Evolutionary conservation across 2,888 invertebrate genomes (phyloP), one percentile per base, ranked within the genome.

Genomic region (Athripsodes cinereus): DNA sequence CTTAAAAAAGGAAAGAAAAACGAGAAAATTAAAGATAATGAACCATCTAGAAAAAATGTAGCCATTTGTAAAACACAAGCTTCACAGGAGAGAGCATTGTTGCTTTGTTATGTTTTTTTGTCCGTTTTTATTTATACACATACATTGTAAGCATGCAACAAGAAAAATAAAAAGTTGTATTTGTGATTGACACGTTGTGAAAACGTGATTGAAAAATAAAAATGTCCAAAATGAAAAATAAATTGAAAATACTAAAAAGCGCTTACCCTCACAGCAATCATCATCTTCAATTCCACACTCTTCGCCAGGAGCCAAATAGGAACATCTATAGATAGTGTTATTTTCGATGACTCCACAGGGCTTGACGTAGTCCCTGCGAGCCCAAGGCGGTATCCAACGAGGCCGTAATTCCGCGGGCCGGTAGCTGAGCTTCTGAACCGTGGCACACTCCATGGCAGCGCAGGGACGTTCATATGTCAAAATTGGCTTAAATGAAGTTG

Each of bases 321-420:
- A 85, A 49, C 82, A 74, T 47, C 76, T 76, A 66, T 86, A 84
- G 0, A 84, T 72, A 0, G 86, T 86, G 11, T 82, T 79, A 59
- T 79, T 79, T 59, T 85, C 81, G 72, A 79, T 51, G 40, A 52
- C 49, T 10, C 22, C 54, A 65, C 75, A 76, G 0, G 78, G 78
- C 55, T 73, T 73, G 66, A 73, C 71, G 66, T 78, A 79, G 26
- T 73, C 73, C 65, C 75, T 75, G 68, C 73, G 73, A 1, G 77
- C 76, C 78, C 78, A 78, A 2, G 77, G 75, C 51, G 78, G 78
- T 0, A 71, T 69, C 66, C 76, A 75, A 21, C 75, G 76, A 59
- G 71, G 65, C 1, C 73, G 68, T 59, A 68, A 71, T 44, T 67
- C 64, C 10, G 62, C 68, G 1, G 79, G 78, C 71, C 78, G 81